Evolutionary conservation across 2,888 invertebrate genomes (phyloP), one percentile per base, ranked within the genome.

Genomic region (Amiota mariae): DNA sequence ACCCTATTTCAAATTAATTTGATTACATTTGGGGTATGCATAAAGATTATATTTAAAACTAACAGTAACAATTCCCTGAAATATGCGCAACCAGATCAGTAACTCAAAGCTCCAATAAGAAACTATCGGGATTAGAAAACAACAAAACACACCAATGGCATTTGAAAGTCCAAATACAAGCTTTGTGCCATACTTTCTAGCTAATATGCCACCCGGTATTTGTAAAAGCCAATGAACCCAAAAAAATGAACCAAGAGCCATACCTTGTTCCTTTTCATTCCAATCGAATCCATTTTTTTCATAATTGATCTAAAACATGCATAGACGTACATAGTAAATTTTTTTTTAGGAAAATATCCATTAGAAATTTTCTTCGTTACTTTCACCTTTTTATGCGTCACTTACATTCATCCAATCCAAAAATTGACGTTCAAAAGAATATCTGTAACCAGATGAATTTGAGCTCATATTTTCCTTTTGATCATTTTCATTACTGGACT

Each of bases 141-240:
- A 93, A 64, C 94, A 89, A 71, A 94, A 81, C 2, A 93, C 92
- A 0, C 93, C 93, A 1, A 92, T 82, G 11, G 93, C 91, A 85
- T 95, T 93, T 1, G 93, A 92, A 48, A 92, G 85, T 0, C 95
- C 95, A 83, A 94, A 94, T 13, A 95, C 90, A 56, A 92, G 84
- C 87, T 95, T 95, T 0, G 94, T 94, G 1, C 95, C 95, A 82
- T 93, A 93, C 78, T 91, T 92, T 73, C 92, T 92, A 0, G 94
- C 93, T 70, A 95, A 82, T 73, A 93, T 89, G 47, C 95, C 95
- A 47, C 95, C 95, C 0, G 95, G 95, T 49, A 95, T 89, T 89
- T 95, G 95, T 0, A 93, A 92, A 0, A 93, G 66, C 92, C 94
- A 94, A 83, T 95, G 94, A 1, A 94, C 88, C 93, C 94, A 95